These are phyloP conservation scores for Phoeniculus purpureus DNA, from an alignment of 2,797 vertebrate genomes.

Conservation along the genomic window DNA sequence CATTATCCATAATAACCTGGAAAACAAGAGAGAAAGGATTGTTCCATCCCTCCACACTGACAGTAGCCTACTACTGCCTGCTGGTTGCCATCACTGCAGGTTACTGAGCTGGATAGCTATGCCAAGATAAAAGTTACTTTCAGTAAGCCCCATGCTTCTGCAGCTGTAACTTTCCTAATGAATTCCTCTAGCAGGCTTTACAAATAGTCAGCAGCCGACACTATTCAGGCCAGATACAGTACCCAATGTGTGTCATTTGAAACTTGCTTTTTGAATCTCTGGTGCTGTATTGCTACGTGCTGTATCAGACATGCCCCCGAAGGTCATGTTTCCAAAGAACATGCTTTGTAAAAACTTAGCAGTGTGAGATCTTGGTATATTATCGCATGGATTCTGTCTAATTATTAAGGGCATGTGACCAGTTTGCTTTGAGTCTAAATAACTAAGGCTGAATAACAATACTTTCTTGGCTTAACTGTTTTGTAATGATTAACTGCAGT, in stretches of 20 bases:
- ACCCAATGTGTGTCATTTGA: neutral
- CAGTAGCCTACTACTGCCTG: neutral
- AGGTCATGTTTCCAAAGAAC: neutral
- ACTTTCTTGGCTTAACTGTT: neutral
- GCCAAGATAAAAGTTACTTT: neutral
- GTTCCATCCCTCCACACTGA: neutral
- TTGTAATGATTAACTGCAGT: slow-evolving; percentile 62
- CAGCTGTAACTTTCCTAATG: neutral
- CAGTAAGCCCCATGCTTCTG: neutral
- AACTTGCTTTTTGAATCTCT: neutral
- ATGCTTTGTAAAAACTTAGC: neutral
- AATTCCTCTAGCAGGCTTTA: neutral
- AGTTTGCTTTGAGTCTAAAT: slow-evolving; percentile 10
- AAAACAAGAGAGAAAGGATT: neutral
- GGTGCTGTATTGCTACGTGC: neutral
- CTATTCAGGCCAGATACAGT: neutral
- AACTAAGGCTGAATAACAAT: slow-evolving; percentile 38
- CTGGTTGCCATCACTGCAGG: neutral
- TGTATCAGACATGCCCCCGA: neutral
- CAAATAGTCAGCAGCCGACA: neutral
- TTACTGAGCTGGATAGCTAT: neutral
- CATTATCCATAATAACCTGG: neutral
- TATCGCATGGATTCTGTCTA: slow-evolving; percentile 16
- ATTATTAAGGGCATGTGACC: slow-evolving; percentile 44
- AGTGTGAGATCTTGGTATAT: neutral